Conservation (phyloP, 2,797 vertebrate genomes). For the Crocodylus rhombifer region DNA sequence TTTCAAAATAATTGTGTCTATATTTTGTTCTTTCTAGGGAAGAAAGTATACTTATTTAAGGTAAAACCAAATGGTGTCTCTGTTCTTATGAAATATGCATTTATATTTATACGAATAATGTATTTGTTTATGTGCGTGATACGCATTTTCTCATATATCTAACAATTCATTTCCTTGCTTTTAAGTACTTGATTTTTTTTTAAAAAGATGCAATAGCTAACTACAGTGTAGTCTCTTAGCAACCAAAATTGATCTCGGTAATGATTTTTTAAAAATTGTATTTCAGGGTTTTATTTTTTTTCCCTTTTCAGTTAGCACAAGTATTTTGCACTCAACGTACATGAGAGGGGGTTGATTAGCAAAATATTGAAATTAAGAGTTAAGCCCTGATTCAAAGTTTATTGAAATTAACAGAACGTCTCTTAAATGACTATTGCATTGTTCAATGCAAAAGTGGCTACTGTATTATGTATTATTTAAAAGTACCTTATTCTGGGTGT, state of each 20-base stretch:
- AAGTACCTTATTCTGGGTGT: background rate
- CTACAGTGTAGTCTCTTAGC: background rate
- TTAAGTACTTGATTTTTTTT: background rate
- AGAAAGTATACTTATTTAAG: background rate
- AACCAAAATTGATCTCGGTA: background rate
- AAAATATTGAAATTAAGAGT: background rate
- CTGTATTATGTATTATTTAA: background rate
- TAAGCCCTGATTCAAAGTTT: background rate
- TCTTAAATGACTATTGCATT: background rate
- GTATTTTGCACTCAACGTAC: background rate
- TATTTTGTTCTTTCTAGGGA: fast-evolving
- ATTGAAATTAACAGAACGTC: background rate
- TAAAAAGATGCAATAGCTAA: background rate
- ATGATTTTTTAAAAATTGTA: background rate
- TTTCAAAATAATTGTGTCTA: background rate
- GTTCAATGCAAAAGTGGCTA: background rate
- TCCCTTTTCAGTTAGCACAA: background rate
- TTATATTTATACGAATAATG: background rate
- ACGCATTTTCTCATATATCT: background rate
- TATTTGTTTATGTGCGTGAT: background rate
- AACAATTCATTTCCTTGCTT: background rate
- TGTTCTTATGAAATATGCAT: background rate
- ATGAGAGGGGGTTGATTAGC: background rate
- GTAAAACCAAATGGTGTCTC: background rate
- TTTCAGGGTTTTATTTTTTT: background rate